Conservation (phyloP, 2,797 vertebrate species). For the Neosilurus mollespiculum region DNA sequence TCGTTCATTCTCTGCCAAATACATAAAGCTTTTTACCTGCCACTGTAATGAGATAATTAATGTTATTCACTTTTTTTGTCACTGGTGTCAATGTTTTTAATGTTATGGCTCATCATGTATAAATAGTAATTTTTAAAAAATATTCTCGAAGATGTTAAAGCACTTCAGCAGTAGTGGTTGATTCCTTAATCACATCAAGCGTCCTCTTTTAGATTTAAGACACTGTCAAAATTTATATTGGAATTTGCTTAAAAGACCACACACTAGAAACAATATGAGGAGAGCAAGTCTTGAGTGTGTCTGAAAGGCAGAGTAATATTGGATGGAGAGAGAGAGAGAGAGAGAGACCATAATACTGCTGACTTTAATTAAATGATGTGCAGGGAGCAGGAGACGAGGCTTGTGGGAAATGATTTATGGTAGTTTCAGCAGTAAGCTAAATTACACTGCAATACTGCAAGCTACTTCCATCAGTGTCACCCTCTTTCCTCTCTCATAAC, state of each 20-base stretch:
- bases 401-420: conserved; percentile 81
- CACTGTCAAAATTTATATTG: conserved; percentile 3
- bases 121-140: neutral
- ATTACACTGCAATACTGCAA: conserved; percentile 78
- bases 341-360: conserved; percentile 73
- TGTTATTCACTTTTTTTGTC: too few relatives aligned
- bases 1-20: too few relatives aligned
- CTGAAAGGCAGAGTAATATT: conserved; percentile 24
- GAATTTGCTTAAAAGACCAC: conserved; percentile 1
- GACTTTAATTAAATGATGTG: conserved; percentile 82
- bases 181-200: neutral
- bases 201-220: neutral
- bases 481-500: conserved; percentile 12
- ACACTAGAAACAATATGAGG: conserved; percentile 30
- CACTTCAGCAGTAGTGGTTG: neutral
- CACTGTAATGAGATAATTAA: too few relatives aligned
- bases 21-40: too few relatives aligned
- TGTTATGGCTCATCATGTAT: too few relatives aligned
- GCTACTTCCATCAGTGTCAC: conserved; percentile 62
- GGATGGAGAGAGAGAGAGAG: conserved; percentile 57
- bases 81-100: too few relatives aligned
- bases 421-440: conserved; percentile 78
- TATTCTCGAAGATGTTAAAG: neutral
- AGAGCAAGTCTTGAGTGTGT: conserved; percentile 30
- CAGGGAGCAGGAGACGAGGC: conserved; percentile 70